Evolutionary conservation across 64 coral and sea anemone genomes (phyloP).

Genomic region (Montipora cactus): DNA sequence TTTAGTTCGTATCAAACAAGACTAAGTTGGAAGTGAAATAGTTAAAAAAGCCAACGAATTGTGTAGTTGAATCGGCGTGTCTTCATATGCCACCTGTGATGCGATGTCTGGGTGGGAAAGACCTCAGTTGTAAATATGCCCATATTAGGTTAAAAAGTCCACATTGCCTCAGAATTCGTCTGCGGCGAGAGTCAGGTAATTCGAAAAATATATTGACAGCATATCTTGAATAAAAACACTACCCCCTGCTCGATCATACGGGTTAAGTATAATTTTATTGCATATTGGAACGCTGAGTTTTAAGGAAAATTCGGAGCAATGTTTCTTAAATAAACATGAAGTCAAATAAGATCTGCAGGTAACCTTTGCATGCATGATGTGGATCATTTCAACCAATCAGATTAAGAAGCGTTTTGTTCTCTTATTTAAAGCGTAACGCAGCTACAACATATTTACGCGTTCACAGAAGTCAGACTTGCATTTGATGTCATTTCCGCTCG

Average conservation of each 20-base stretch:
- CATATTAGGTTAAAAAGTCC: slow-evolving; percentile 13
- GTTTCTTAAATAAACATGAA: background rate
- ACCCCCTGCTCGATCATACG: background rate
- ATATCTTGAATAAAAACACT: background rate
- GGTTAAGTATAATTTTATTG: background rate
- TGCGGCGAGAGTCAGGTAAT: background rate
- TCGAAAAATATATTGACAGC: background rate
- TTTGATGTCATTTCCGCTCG: background rate
- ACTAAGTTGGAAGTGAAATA: background rate
- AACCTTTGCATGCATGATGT: background rate
- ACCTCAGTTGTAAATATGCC: background rate
- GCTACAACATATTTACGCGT: background rate
- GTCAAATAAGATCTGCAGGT: background rate
- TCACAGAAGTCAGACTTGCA: background rate
- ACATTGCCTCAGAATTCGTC: background rate
- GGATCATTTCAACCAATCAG: slow-evolving; percentile 2
- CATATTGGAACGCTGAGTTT: background rate
- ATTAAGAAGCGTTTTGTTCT: background rate
- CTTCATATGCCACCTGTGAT: background rate
- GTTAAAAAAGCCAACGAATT: background rate
- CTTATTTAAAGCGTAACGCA: slow-evolving; percentile 14
- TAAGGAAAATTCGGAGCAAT: background rate
- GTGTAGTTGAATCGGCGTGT: background rate
- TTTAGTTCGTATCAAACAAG: background rate
- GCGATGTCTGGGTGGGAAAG: background rate